Evolutionary conservation across 2,888 invertebrate genomes (phyloP).

Genomic region (Sisyra terminalis): DNA sequence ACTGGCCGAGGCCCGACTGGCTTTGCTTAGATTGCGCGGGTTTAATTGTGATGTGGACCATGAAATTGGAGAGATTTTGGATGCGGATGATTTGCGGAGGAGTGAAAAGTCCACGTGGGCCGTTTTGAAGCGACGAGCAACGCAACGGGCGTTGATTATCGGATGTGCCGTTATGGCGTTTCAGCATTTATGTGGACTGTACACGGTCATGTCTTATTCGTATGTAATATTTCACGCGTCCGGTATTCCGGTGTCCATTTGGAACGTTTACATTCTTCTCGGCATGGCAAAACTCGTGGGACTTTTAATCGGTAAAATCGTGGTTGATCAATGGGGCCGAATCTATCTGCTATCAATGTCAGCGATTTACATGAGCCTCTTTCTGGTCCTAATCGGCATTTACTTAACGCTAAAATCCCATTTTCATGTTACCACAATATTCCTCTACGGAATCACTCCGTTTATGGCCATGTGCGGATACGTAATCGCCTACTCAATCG

Average conservation of each 20-base stretch:
- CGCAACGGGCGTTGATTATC: conserved; percentile 35
- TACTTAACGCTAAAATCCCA: conserved; percentile 33
- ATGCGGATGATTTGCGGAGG: conserved; percentile 25
- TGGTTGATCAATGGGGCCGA: conserved; percentile 65
- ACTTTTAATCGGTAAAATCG: conserved; percentile 49
- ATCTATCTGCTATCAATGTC: conserved; percentile 53
- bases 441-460: conserved; percentile 49
- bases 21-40: conserved; percentile 54
- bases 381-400: conserved; percentile 45
- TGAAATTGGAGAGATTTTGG: conserved; percentile 41
- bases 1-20: conserved; percentile 42
- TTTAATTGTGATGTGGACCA: conserved; percentile 40
- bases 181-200: conserved; percentile 44
- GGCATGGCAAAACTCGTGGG: conserved; percentile 52
- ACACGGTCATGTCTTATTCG: conserved; percentile 41
- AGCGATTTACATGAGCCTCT: conserved; percentile 45
- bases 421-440: conserved; percentile 18
- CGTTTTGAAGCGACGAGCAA: conserved; percentile 40
- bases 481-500: conserved; percentile 60
- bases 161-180: conserved; percentile 45
- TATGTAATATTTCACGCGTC: conserved; percentile 35
- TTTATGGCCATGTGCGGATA: conserved; percentile 51
- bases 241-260: conserved; percentile 21
- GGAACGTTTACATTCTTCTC: conserved; percentile 34
- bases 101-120: conserved; percentile 35